Evolutionary conservation across 1,140 invertebrate genomes (phyloP).

Genomic region (Pseudobourletiella spinata): DNA sequence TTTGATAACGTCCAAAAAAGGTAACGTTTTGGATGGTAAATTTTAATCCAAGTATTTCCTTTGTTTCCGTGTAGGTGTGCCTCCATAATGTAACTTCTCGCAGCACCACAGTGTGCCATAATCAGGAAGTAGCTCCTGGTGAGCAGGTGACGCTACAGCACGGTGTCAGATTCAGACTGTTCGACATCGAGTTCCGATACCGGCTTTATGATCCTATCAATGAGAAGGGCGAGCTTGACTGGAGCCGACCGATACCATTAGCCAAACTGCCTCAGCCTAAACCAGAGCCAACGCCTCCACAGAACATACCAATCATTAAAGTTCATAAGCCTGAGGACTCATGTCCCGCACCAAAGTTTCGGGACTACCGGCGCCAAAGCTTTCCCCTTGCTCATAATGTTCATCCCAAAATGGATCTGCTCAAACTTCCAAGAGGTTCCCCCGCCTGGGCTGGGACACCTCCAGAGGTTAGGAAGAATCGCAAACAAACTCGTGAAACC

Average conservation of each 20-base stretch:
- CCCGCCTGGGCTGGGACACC: neutral
- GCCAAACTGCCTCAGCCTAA: neutral
- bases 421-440: neutral
- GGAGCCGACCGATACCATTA: neutral
- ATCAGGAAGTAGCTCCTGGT: neutral
- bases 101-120: neutral
- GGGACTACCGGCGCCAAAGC: neutral
- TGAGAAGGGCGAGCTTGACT: neutral
- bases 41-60: neutral
- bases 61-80: neutral
- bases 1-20: too few species aligned
- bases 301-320: neutral
- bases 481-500: neutral
- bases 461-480: neutral
- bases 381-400: neutral
- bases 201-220: neutral
- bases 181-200: neutral
- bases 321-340: neutral
- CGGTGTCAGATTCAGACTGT: neutral
- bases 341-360: neutral
- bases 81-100: neutral
- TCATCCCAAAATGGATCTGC: neutral
- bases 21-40: too few species aligned
- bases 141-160: neutral
- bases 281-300: neutral